A percentile compares a stretch with the other conserved stretches of the same genome.
Evolutionary conservation across 1,140 invertebrate genomes (phyloP).

Genomic region (Pseudomyrmex concolor): DNA sequence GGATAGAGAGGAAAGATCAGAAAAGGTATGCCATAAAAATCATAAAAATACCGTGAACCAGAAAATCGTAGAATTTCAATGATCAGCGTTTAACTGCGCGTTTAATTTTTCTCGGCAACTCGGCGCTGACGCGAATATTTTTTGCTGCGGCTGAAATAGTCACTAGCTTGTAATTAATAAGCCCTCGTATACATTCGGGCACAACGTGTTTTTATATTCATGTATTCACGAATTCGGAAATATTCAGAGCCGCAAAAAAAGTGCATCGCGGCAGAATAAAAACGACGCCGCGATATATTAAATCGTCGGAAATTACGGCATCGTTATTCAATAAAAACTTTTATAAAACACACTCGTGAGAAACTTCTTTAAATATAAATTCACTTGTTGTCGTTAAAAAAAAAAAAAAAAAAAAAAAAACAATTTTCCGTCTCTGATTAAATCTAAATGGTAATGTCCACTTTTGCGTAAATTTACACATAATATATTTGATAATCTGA

Average conservation of each 20-base stretch:
- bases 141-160: conserved; percentile 4
- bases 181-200: not conserved
- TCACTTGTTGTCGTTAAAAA: too few relatives aligned
- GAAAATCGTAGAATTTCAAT: conserved; percentile 60
- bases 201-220: not conserved
- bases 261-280: not conserved
- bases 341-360: too few relatives aligned
- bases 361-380: too few relatives aligned
- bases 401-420: too few relatives aligned
- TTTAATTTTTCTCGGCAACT: conserved; percentile 35
- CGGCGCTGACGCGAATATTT: conserved; percentile 24
- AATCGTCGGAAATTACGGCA: too few relatives aligned
- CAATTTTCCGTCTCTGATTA: not conserved
- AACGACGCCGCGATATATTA: not conserved
- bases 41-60: conserved; percentile 58
- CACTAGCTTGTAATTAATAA: conserved; percentile 50
- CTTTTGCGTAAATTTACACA: not conserved
- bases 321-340: too few relatives aligned
- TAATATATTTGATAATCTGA: conserved; percentile 9
- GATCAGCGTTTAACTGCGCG: conserved; percentile 50
- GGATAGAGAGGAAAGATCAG: not conserved
- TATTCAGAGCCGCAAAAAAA: not conserved
- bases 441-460: not conserved
- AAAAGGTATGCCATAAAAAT: conserved; percentile 41
- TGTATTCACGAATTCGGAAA: not conserved